Conservation (phyloP, 2,113 vertebrate genomes). For the Perca fluviatilis region DNA sequence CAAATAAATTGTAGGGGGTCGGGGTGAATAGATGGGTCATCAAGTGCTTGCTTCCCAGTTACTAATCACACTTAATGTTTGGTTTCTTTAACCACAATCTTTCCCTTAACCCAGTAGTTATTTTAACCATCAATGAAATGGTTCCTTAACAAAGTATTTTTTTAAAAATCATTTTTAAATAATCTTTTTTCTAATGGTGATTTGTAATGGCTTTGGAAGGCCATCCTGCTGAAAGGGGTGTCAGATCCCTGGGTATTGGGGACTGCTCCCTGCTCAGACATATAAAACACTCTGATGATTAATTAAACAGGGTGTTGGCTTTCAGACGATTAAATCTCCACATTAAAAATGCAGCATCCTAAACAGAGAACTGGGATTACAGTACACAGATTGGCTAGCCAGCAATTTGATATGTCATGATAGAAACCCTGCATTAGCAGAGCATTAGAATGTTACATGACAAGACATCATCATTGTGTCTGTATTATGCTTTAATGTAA, state of each 20-base stretch:
- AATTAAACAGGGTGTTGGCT: slow-evolving; percentile 87
- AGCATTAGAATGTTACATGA: background rate
- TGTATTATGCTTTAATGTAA: background rate
- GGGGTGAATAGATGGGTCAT: background rate
- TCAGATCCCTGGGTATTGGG: slow-evolving; percentile 57
- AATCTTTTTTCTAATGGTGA: background rate
- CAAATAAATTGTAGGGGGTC: background rate
- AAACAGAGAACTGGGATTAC: slow-evolving; percentile 77
- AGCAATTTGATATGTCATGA: background rate
- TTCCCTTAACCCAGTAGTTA: background rate
- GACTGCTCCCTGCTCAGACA: slow-evolving; percentile 69
- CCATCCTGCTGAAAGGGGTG: background rate
- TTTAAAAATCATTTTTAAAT: background rate
- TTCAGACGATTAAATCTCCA: slow-evolving; percentile 84
- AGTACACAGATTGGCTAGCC: slow-evolving; percentile 64
- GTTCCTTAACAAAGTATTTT: slow-evolving; percentile 9
- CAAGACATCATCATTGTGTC: background rate
- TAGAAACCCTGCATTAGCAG: background rate
- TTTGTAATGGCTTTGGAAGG: background rate
- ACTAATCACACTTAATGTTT: background rate
- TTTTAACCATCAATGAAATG: background rate
- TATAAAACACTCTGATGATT: slow-evolving; percentile 83
- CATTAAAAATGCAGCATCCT: slow-evolving; percentile 87
- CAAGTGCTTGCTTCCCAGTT: background rate
- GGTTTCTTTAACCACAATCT: background rate